These are phyloP conservation scores for Drosophila setifemur DNA, from an alignment of 1,140 invertebrate genomes.

Conservation along the genomic window DNA sequence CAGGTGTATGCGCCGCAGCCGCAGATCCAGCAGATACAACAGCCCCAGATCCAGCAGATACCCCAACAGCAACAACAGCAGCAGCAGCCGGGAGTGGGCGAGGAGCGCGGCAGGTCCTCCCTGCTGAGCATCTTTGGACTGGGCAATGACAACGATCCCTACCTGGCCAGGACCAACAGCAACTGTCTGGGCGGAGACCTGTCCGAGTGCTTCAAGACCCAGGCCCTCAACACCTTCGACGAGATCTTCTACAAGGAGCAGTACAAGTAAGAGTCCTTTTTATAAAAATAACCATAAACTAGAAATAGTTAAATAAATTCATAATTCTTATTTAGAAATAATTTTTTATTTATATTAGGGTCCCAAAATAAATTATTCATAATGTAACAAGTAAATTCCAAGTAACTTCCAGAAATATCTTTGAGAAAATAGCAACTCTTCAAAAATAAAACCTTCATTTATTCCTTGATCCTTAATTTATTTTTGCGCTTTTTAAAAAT, in stretches of 20 bases:
- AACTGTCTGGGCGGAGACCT: slow-evolving; percentile 89
- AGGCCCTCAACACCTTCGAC: slow-evolving; percentile 88
- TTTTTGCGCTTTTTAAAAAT: not conserved
- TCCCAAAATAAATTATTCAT: too few species aligned
- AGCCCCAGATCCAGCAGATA: slow-evolving; percentile 59
- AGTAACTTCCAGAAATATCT: too few species aligned
- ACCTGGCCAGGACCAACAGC: slow-evolving; percentile 87
- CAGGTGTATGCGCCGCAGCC: slow-evolving; percentile 70
- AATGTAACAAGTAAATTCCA: too few species aligned
- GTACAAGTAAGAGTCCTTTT: slow-evolving; percentile 82
- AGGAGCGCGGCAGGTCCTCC: slow-evolving; percentile 80
- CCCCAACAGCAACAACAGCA: slow-evolving; percentile 48
- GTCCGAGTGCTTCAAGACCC: slow-evolving; percentile 91
- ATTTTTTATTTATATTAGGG: too few species aligned
- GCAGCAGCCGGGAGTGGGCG: slow-evolving; percentile 48
- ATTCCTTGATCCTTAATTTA: too few species aligned
- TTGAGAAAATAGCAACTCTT: too few species aligned
- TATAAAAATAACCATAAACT: not conserved
- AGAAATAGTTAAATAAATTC: too few species aligned
- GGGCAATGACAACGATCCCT: slow-evolving; percentile 88
- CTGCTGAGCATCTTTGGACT: slow-evolving; percentile 89
- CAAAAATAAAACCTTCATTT: too few species aligned
- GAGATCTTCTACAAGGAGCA: slow-evolving; percentile 88
- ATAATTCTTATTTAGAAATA: too few species aligned
- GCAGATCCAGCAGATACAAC: slow-evolving; percentile 39